Percentiles rank a stretch among this genome's conserved stretches.
These are phyloP conservation scores for Geodia barretti DNA, from an alignment of 37 sponge, comb jelly and placozoan species.

Conservation along the genomic window DNA sequence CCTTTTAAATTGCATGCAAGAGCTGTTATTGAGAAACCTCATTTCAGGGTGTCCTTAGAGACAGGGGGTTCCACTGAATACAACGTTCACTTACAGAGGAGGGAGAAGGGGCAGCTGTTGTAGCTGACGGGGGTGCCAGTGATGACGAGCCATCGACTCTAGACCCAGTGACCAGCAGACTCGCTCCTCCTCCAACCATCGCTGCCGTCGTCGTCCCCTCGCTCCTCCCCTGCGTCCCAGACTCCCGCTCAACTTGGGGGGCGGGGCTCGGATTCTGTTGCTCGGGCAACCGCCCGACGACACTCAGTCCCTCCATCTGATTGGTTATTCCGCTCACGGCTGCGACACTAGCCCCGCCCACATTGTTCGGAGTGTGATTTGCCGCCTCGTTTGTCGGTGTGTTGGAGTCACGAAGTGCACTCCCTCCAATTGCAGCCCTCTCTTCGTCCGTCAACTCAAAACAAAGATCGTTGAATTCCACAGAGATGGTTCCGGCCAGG, in stretches of 20 bases:
- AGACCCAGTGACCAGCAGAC: no score
- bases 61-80: not conserved
- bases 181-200: no score
- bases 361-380: not conserved
- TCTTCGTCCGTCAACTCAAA: not conserved
- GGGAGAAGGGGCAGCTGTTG: constrained; percentile 21
- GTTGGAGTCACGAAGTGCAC: not conserved
- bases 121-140: not conserved
- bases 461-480: constrained; percentile 50
- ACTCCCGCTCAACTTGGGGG: no score
- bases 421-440: not conserved
- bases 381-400: not conserved
- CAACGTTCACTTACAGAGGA: not conserved
- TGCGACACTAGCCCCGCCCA: not conserved
- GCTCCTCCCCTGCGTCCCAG: no score
- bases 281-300: no score
- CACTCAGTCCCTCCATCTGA: not conserved
- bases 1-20: no score
- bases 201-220: no score
- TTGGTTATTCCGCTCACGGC: not conserved
- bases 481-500: constrained; percentile 19
- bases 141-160: no score
- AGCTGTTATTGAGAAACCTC: no score
- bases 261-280: no score
- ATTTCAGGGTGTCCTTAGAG: not conserved